These are phyloP conservation scores for Aphaenogaster ashmeadi DNA, from an alignment of 1,140 invertebrate genomes.

Conservation along the genomic window DNA sequence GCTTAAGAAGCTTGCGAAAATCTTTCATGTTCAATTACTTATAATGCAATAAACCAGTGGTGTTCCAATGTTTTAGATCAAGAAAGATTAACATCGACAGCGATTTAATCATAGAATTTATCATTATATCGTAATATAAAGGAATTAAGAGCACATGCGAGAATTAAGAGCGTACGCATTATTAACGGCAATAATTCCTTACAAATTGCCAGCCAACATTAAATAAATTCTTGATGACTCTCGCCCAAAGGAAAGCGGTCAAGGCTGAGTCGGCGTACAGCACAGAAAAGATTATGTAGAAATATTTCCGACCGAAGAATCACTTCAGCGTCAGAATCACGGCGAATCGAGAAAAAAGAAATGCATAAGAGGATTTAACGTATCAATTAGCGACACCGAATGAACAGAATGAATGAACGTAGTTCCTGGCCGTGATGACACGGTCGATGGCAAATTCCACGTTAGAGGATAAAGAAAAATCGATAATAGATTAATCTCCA, in stretches of 20 bases:
- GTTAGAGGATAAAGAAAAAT: conserved; percentile 9
- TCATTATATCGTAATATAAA: not conserved
- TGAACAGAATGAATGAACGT: not conserved
- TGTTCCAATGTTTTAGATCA: not conserved
- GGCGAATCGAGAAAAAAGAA: conserved; percentile 1
- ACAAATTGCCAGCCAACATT: conserved; percentile 26
- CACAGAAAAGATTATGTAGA: conserved; percentile 21
- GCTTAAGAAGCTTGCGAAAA: not conserved
- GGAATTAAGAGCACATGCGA: not conserved
- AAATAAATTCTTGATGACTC: conserved; percentile 39
- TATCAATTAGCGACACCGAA: conserved; percentile 38
- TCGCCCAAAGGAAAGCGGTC: conserved; percentile 15
- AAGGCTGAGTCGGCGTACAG: conserved; percentile 4
- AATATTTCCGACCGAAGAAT: conserved; percentile 45
- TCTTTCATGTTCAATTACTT: not conserved
- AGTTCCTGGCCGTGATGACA: conserved; percentile 11
- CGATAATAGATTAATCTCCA: not conserved
- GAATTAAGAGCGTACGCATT: conserved; percentile 12
- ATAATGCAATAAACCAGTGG: not conserved
- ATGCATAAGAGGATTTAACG: conserved; percentile 19
- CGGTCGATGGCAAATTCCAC: conserved; percentile 9
- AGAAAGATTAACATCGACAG: not conserved
- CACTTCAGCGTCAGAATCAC: not conserved
- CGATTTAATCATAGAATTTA: not conserved
- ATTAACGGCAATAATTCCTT: conserved; percentile 25